Base-by-base conservation (phyloP, 1,140 invertebrate species). In the Drosophila sechellia region DNA sequence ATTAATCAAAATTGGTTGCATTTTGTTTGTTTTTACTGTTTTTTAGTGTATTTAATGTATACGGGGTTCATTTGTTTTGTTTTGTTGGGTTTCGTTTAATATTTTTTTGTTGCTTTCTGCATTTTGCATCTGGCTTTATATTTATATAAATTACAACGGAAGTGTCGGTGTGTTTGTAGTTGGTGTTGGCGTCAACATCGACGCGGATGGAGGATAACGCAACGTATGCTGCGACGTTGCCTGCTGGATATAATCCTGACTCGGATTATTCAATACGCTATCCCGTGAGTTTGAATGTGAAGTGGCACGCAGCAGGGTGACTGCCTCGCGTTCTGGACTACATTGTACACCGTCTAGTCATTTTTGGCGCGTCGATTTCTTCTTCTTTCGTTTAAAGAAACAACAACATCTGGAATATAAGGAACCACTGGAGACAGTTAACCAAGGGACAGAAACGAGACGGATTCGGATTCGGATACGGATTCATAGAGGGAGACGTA, bases 381-480 rank as follows among this genome's bases (percentile, higher is more conserved):
- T 98, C 96, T 98, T 98, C 96, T 98, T 97, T 93, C 97, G 95
- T 93, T 97, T 97, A 95, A 98, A 98, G 95, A 98, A 98, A 93
- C 97, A 98, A 94, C 97, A 98, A 94, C 97, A 98, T 95, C 97
- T 98, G 95, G 92, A 95, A 87, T 87, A 87, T 87, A 87, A 87
- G 83, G 83, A 87, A 86, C 87, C 81, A 91, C 85, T 83, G 68
- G 57, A 90, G 70, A 90, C 81, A 83, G 77, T 89, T 91, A 90
- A 72, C 68, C 68, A 70, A 70, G 68, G 68, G 68, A 70, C 64
- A 70, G 68, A 70, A 70, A 70, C 52, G 68, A 70, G 42, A 57
- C 37, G 68, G 68, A 66, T 56, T 17, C 61, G 61, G 61, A 58
- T 54, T 31, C 25, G 66, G 66, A 35, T 70, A 6, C 3, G 65